A percentile compares a stretch with the other conserved stretches of the same genome.
Evolutionary conservation across 2,888 invertebrate genomes (phyloP).

Genomic region (Trachelus tabidus): DNA sequence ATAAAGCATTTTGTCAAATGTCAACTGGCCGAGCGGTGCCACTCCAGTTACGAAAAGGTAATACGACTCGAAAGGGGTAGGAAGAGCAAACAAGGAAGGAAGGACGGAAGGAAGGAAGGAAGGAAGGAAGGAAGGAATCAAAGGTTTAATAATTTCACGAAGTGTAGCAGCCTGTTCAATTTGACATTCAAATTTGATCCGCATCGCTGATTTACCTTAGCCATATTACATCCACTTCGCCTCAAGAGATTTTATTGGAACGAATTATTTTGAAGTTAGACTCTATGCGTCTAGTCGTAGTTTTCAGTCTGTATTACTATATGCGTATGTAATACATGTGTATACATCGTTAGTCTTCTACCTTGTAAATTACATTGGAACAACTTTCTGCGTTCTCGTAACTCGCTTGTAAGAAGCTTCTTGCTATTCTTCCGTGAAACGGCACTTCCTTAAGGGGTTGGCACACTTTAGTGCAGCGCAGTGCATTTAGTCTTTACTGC

Average conservation of each 20-base stretch:
- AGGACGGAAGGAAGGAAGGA: neutral
- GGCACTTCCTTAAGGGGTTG: neutral
- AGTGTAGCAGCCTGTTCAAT: neutral
- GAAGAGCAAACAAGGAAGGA: neutral
- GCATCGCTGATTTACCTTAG: neutral
- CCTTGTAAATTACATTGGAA: neutral
- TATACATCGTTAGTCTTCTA: neutral
- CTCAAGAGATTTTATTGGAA: neutral
- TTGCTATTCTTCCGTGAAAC: neutral
- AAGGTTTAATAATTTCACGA: slow-evolving; percentile 1
- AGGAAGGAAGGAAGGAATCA: neutral
- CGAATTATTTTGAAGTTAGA: too few species aligned
- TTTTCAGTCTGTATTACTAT: neutral
- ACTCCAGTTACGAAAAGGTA: slow-evolving; percentile 48
- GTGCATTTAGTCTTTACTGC: neutral
- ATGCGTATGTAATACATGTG: neutral
- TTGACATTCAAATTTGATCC: neutral
- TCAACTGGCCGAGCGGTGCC: slow-evolving; percentile 29
- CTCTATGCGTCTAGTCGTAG: too few species aligned
- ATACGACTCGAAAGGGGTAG: slow-evolving; percentile 20
- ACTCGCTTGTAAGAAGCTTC: neutral
- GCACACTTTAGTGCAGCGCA: neutral
- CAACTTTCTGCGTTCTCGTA: neutral
- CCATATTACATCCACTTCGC: neutral
- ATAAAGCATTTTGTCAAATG: slow-evolving; percentile 44